Base-by-base conservation (phyloP, 1,140 invertebrate genomes). In the Kradibia gibbosae region DNA sequence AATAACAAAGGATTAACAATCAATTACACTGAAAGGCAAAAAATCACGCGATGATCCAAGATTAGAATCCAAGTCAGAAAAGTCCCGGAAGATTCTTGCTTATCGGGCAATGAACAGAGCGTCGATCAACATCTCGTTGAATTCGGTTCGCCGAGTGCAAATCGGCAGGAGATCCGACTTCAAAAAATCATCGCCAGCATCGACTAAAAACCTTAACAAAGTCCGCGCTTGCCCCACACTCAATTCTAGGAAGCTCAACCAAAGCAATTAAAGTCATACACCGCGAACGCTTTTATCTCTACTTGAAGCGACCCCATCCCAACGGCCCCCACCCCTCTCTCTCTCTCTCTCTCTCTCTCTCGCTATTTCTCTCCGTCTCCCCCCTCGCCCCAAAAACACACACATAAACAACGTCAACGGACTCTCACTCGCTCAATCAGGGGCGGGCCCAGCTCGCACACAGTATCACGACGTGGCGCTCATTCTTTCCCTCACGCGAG, bases 251-350 rank as follows among this genome's bases (percentile, higher is more conserved):
- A 78, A 75, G 53, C 76, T 78, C 82, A 84, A 84, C 84, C 83
- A 82, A 85, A 85, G 86, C 85, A 86, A 86, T 86, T 86, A 86
- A 86, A 86, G 62, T 81, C 80, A 77, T 81, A 70, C 53, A 71
- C 48, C 82, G 81, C 83, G 81, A 82, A 65, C 80, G 82, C 81
- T 81, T 83, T 80, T 80, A 77, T 80, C 78, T 78, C 55, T 75
- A 36, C 79, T 76, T 83, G 80, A 71, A 62, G 17, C 36, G 3
- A 76, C 74, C 83, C 73, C 73, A n/a, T n/a, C n/a, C n/a, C n/a
- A n/a, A n/a, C n/a, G n/a, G n/a, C n/a, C n/a, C n/a, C n/a, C n/a
- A n/a, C n/a, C n/a, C n/a, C n/a, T n/a, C 81, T 70, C 65, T 48
- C 79, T 53, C 60, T 50, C 36, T 50, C 48, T 22, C 45, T 39